Evolutionary conservation across 2,113 vertebrate genomes (phyloP), one percentile per base, ranked within the genome.

Genomic region (Abramis brama): DNA sequence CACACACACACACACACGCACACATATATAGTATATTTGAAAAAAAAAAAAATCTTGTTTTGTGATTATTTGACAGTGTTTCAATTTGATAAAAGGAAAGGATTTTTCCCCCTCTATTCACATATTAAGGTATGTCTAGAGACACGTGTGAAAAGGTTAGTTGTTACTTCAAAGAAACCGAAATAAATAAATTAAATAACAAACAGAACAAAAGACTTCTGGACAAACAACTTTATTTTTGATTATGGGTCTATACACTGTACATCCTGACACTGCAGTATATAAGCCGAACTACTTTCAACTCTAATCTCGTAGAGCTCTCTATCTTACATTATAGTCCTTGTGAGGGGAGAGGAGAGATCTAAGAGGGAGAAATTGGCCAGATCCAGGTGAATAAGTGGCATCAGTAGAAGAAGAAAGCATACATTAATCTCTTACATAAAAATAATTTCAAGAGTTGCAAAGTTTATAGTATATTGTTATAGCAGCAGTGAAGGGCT

Each of bases 231-330:
- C 95, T 97, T 98, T 98, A 97, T 97, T 97, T 96, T 95, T 94
- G 95, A 95, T 97, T 97, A 97, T 97, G 96, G 96, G 95, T 97
- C 96, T 97, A 97, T 98, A 97, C 96, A 97, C 97, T 98, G 97
- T 97, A 97, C 97, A 98, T 97, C 96, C 96, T 97, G 96, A 97
- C 96, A 96, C 95, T 96, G 96, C 95, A 95, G 96, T 95, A 96
- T 97, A 97, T 96, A 97, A 97, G 96, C 96, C 95, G 95, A 96
- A 95, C 95, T 97, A 97, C 96, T 96, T 97, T 97, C 95, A 97
- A 97, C 97, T 96, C 94, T 95, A 95, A 96, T 96, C 95, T 96
- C 95, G 95, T 97, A 95, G 96, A 97, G 96, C 96, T 96, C 96
- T 97, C 96, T 96, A 96, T 95, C 95, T 96, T 97, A 96, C 96